Evolutionary conservation across 2,888 invertebrate species (phyloP), one percentile per base, ranked within the genome.

Genomic region (Amphipoea lucens): DNA sequence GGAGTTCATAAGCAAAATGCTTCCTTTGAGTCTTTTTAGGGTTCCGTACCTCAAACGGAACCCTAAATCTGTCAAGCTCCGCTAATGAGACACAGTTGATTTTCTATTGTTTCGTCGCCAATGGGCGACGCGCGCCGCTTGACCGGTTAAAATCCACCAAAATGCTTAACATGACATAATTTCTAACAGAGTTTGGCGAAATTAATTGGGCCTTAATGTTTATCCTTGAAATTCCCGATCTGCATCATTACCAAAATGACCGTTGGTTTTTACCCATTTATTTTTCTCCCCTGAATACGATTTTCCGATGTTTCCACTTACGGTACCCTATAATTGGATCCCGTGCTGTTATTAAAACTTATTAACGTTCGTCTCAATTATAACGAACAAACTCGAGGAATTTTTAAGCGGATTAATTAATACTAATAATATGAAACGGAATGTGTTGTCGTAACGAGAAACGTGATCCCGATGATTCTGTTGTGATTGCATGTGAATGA

Each of bases 401-500:
- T 79, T 84, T 81, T 79, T 81, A 77, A 85, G 57, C 73, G 20
- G 66, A 79, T 86, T 79, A 81, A 79, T 86, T 79, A 81, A 68
- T 73, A 66, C 73, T 45, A 66, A n/a, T 65, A 42, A 36, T 65
- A 57, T 73, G 65, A 7, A 54, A 45, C 69, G 54, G 29, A 54
- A 68, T 78, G 4, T 69, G 40, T 66, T 83, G 7, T 36, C 66
- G n/a, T n/a, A 63, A 78, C 67, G 66, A 51, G 66, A 48, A 54
- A 29, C 40, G 62, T 23, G 67, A 72, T 57, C 72, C 29, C 4
- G 14, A 67, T 70, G 40, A 60, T 77, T 71, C 48, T 23, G 42
- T 78, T 40, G 5, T 78, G 66, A 84, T 71, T 81, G 69, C 9
- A 67, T 57, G 62, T 48, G 67, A 82, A 65, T 77, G 1, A 66